Evolutionary conservation across 2,797 vertebrate genomes (phyloP), one percentile per base, ranked within the genome.

Genomic region (Anniella stebbinsi): DNA sequence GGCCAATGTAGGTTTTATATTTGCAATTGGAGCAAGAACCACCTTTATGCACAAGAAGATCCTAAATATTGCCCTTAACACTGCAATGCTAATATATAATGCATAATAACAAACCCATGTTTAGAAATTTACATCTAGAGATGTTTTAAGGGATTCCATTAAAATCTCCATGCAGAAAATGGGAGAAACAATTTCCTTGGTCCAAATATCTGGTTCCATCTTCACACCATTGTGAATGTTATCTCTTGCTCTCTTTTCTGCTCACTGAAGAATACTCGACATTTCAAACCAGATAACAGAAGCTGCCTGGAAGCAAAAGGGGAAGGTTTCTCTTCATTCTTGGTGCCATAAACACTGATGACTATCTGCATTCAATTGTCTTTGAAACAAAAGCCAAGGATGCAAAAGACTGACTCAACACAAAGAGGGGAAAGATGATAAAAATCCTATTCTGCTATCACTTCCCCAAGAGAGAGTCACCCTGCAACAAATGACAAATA

Each of bases 261-360:
- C 90, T 75, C 88, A 72, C 80, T 90, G 89, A 94, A 92, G 90
- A 87, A 69, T 82, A 77, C n/a, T 92, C 94, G 96, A 96, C 95
- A 97, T 96, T 96, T 95, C 91, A 96, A 96, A 91, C 38, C 70
- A 92, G 96, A 96, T 97, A 97, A 96, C 1, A 41, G 77, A 81
- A 78, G 88, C 41, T 72, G 38, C 23, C 69, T 92, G 87, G 91
- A 89, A 92, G 89, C 87, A 91, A 51, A 87, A 94, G 89, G 77
- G 48, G 63, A 94, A 90, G 67, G 88, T 86, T 95, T 91, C 88
- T 92, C 89, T 92, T 95, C 95, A 88, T 38, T 67, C 48, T 84
- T 73, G 93, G 86, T 82, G 4, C 1, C 33, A 89, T 76, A 93
- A 93, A 95, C 91, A 95, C 1, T 2, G 92, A 96, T 96, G 38